phyloP scores from a whole-genome alignment of 2,113 vertebrate species.

The Lynx canadensis region DNA sequence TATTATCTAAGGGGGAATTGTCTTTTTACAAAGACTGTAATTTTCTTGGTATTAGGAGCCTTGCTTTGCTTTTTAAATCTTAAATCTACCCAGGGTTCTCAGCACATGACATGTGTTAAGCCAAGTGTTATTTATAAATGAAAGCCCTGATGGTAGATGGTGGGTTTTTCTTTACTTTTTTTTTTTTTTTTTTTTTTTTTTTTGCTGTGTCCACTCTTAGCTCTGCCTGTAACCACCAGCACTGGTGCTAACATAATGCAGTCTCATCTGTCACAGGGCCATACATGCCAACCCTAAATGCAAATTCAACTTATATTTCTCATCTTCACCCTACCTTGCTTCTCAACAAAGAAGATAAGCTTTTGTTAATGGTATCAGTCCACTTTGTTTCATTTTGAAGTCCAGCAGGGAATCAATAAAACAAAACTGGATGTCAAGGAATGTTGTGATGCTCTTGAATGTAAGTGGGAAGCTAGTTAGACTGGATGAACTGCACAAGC shows the following conservation, averaged over 20 bases:
- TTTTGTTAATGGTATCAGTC: not conserved
- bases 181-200: not conserved
- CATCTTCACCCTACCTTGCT: not conserved
- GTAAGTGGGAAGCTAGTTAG: not conserved
- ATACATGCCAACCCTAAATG: not conserved
- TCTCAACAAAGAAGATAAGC: not conserved
- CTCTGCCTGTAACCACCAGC: not conserved
- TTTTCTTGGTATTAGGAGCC: conserved; percentile 27
- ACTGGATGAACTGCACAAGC: accelerated
- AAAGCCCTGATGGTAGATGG: not conserved
- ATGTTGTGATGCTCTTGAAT: not conserved
- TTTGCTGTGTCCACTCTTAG: not conserved
- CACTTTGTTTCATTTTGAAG: not conserved
- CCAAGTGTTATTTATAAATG: not conserved
- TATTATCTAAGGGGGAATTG: not conserved
- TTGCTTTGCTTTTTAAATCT: not conserved
- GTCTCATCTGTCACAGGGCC: not conserved
- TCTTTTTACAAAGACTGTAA: not conserved
- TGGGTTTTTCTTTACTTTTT: not conserved
- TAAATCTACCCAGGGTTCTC: not conserved
- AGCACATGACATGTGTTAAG: not conserved
- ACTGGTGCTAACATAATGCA: not conserved
- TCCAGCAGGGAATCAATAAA: not conserved
- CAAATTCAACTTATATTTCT: not conserved
- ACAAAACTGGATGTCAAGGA: not conserved